Base-by-base conservation (phyloP, 1,140 invertebrate genomes). In the Chrysomallon squamiferum region DNA sequence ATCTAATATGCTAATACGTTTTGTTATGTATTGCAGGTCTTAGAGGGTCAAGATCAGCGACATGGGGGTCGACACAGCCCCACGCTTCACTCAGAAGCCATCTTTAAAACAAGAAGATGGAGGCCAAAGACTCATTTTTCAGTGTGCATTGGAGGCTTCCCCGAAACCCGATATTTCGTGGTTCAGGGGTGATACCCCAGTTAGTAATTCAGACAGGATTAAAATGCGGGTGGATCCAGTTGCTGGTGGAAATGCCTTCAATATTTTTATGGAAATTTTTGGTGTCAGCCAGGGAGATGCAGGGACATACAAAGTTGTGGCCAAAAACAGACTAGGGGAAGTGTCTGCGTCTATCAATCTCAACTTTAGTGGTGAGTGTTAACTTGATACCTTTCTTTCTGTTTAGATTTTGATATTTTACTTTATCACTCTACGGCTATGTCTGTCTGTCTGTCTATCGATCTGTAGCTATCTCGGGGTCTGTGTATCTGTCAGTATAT, bases 311-410 rank as follows among this genome's bases (percentile, higher is more conserved):
- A 96, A 96, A 88, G 95, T 98, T 79, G 95, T 95, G 86, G 96
- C 96, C 74, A 96, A 95, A 87, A 99, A 98, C 87, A 95, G 94
- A 87, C 93, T 95, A 88, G 96, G 96, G 82, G 96, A 98, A 89
- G 95, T 98, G 81, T 93, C 95, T 66, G 96, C 96, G 72, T 97
- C 95, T 77, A 98, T 99, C 86, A 98, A 97, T 86, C 91, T 99
- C 81, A 98, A 98, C 89, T 98, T 99, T 86, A 96, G 94, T 69
- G 77, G 83, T 85, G 69, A 77, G 81, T 81, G 4, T n/a, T n/a
- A n/a, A n/a, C n/a, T n/a, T n/a, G n/a, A n/a, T n/a, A n/a, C n/a
- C n/a, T n/a, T n/a, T 56, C 7, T n/a, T n/a, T n/a, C n/a, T n/a
- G n/a, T n/a, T n/a, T n/a, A n/a, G n/a, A n/a, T n/a, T n/a, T 43